These are phyloP conservation scores for Acheta domesticus DNA, from an alignment of 2,888 invertebrate species.

Conservation along the genomic window DNA sequence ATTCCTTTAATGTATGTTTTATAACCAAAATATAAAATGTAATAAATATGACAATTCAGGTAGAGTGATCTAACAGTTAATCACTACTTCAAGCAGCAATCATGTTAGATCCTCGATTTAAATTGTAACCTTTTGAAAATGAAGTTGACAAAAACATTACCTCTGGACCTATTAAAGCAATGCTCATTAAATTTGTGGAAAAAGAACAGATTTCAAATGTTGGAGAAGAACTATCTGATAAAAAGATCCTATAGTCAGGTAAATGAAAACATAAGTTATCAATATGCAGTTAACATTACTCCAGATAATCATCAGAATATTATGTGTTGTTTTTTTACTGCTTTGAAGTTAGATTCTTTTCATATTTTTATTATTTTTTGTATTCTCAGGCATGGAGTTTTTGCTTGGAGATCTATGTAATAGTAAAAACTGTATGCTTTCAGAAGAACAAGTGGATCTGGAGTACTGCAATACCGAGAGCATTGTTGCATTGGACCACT, in stretches of 20 bases:
- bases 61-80: conserved; percentile 47
- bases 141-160: conserved; percentile 48
- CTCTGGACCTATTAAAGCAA: conserved; percentile 46
- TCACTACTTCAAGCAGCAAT: conserved; percentile 49
- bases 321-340: no score
- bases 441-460: conserved; percentile 48
- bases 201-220: conserved; percentile 41
- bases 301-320: no score
- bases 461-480: conserved; percentile 51
- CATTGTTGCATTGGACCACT: conserved; percentile 48
- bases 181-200: conserved; percentile 47
- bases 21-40: no score
- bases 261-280: conserved; percentile 23
- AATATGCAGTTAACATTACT: no score
- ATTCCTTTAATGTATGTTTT: no score
- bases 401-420: conserved; percentile 47
- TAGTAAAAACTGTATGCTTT: conserved; percentile 46
- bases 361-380: not conserved
- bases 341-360: not conserved
- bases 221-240: conserved; percentile 41
- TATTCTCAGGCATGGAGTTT: conserved; percentile 47
- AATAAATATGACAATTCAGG: conserved; percentile 37
- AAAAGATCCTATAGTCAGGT: conserved; percentile 48
- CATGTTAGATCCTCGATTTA: conserved; percentile 50
- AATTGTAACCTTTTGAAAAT: conserved; percentile 48